Conservation (phyloP, 2,888 invertebrate species). For the Ochropleura plecta region DNA sequence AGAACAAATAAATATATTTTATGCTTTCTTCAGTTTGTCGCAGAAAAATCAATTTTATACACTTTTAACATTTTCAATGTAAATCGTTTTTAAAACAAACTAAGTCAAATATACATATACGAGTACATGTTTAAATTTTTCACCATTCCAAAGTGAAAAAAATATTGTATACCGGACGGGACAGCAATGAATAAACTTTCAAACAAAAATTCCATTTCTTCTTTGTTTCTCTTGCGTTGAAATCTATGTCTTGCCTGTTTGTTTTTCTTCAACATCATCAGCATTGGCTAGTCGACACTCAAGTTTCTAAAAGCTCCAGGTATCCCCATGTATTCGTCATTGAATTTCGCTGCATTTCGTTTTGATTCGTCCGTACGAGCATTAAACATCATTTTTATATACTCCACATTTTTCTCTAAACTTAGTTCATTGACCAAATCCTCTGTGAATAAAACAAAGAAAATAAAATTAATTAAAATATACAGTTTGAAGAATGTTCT, state of each 20-base stretch:
- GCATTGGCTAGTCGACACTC: neutral
- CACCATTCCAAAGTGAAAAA: neutral
- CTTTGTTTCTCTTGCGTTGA: neutral
- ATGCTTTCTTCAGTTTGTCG: neutral
- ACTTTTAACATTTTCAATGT: no score
- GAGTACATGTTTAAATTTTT: neutral
- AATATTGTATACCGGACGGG: no score
- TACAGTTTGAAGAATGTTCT: neutral
- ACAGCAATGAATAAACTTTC: neutral
- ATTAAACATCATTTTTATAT: slow-evolving; percentile 12
- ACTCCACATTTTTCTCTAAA: slow-evolving; percentile 1
- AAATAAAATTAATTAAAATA: neutral
- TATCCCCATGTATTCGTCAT: slow-evolving; percentile 9
- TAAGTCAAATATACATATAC: no score
- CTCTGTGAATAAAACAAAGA: neutral
- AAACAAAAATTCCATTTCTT: neutral
- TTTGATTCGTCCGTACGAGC: neutral
- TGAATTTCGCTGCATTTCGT: slow-evolving; percentile 33
- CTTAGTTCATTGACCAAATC: neutral
- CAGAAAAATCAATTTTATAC: neutral
- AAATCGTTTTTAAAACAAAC: neutral
- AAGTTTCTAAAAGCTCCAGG: slow-evolving; percentile 4
- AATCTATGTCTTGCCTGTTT: neutral
- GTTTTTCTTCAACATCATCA: neutral
- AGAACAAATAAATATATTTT: no score